A percentile compares a stretch with the other conserved stretches of the same genome.
Evolutionary conservation across 2,113 vertebrate species (phyloP).

Genomic region (Salvelinus namaycush): DNA sequence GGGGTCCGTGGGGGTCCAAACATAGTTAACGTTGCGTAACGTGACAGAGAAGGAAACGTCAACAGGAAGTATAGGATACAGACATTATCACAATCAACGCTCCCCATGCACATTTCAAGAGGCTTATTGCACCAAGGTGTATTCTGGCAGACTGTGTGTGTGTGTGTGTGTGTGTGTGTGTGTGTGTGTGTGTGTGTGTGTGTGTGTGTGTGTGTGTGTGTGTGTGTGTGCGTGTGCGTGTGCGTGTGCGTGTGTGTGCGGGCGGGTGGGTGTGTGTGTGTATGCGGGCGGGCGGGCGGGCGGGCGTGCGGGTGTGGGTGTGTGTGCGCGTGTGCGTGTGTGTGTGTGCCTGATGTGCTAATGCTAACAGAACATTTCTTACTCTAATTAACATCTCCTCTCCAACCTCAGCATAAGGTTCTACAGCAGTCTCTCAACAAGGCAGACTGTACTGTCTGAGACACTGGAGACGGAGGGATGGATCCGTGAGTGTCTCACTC

Average conservation of each 20-base stretch:
- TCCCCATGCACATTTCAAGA: slow-evolving; percentile 44
- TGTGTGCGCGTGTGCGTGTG: not conserved
- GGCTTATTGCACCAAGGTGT: slow-evolving; percentile 44
- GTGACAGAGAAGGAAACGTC: slow-evolving; percentile 18
- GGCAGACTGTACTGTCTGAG: slow-evolving; percentile 4
- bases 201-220: not conserved
- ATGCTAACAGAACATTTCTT: slow-evolving; percentile 42
- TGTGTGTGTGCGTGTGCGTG: too few relatives aligned
- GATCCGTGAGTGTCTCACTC: not conserved
- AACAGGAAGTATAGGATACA: slow-evolving; percentile 15
- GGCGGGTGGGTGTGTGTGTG: too few relatives aligned
- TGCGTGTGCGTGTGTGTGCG: too few relatives aligned
- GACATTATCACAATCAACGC: slow-evolving; percentile 25
- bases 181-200: not conserved
- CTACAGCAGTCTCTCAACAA: slow-evolving; percentile 5
- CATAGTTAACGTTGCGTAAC: not conserved
- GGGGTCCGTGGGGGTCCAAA: not conserved
- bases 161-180: not conserved
- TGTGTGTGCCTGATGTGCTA: not conserved
- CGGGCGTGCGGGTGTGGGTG: not conserved
- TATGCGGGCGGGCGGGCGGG: not conserved
- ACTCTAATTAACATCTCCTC: slow-evolving; percentile 62
- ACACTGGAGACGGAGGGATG: not conserved
- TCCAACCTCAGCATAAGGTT: slow-evolving; percentile 46
- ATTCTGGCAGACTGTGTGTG: slow-evolving; percentile 35